phyloP scores from a whole-genome alignment of 2,797 vertebrate genomes.

The Sarcoramphus papa region DNA sequence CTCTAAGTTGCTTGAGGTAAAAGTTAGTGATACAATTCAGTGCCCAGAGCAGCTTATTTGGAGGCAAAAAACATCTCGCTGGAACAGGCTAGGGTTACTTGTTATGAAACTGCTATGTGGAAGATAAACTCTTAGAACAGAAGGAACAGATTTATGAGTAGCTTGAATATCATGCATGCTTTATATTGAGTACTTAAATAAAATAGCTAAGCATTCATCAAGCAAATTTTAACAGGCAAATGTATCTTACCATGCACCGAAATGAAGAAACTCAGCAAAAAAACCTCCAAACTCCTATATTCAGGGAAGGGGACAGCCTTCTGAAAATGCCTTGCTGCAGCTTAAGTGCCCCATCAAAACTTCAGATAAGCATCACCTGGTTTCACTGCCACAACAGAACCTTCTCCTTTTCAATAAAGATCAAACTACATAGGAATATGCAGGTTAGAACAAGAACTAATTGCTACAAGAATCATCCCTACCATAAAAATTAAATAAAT shows the following conservation, averaged over 20 bases:
- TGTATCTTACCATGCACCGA: background rate
- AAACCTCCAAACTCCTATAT: accelerated
- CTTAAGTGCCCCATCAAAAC: background rate
- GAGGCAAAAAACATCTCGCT: background rate
- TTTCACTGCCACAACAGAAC: background rate
- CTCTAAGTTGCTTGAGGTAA: background rate
- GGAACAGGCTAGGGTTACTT: background rate
- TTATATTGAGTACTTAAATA: background rate
- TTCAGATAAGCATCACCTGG: background rate
- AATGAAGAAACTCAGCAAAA: background rate
- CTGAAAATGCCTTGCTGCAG: background rate
- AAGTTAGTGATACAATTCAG: background rate
- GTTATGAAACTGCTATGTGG: background rate
- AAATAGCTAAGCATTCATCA: background rate
- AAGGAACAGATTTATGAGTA: background rate
- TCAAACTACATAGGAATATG: background rate
- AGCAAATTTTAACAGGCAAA: background rate
- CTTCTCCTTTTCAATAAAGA: background rate
- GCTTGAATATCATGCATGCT: background rate
- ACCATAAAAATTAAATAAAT: background rate
- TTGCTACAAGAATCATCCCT: background rate
- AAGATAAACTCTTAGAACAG: background rate
- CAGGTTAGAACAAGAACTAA: background rate
- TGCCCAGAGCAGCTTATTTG: background rate
- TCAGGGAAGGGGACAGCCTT: background rate